Percentiles rank a stretch among this genome's conserved stretches.
phyloP scores from a whole-genome alignment of 2,888 invertebrate genomes.

The Nephrotoma flavescens region DNA sequence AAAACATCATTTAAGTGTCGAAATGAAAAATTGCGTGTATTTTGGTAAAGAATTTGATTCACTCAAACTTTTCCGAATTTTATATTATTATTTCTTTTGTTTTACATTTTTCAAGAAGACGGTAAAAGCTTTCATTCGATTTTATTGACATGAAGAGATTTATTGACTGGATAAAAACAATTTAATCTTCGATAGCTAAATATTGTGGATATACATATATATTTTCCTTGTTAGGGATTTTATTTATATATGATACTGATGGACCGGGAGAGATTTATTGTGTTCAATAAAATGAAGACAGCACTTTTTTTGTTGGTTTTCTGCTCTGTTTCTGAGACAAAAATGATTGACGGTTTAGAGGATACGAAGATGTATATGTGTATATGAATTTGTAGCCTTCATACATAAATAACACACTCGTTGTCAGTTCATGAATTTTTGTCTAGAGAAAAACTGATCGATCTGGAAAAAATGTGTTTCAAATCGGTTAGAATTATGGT shows the following conservation, averaged over 20 bases:
- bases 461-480: no score
- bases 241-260: not conserved
- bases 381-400: no score
- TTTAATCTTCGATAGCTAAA: not conserved
- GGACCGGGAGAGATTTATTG: not conserved
- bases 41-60: not conserved
- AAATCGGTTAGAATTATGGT: no score
- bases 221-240: not conserved
- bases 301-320: not conserved
- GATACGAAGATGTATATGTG: not conserved
- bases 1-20: not conserved
- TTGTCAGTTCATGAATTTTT: no score
- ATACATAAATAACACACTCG: no score
- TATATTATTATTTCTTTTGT: not conserved
- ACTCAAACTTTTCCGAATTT: not conserved
- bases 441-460: no score
- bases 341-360: not conserved
- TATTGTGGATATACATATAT: not conserved
- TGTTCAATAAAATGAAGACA: not conserved
- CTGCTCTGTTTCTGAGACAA: not conserved
- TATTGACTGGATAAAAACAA: not conserved
- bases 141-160: not conserved
- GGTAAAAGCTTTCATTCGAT: not conserved
- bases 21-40: not conserved
- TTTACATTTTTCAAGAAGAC: not conserved